Evolutionary conservation across 2,113 vertebrate genomes (phyloP), one percentile per base, ranked within the genome.

Genomic region (Helogale parvula): DNA sequence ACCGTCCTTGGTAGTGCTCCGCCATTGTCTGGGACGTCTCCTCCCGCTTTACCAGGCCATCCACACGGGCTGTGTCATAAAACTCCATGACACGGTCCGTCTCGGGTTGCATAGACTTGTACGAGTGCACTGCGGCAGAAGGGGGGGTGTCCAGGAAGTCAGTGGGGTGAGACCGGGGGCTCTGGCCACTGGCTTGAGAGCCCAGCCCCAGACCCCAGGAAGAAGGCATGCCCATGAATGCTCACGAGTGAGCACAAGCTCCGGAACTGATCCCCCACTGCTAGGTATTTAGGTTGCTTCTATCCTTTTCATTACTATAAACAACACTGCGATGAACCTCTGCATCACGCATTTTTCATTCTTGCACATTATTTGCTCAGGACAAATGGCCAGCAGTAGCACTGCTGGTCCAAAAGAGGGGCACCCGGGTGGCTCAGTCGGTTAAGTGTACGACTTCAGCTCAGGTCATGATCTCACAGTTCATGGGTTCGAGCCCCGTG

Each of bases 31-130:
- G 25, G 2, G 98, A 92, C 0, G 81, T 98, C 96, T 99, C 98
- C 50, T 98, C 95, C 12, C 99, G 98, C 91, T 98, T 98, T 88
- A 98, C 90, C 95, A 99, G 98, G 16, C 98, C 96, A 7, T 99
- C 99, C 0, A 82, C 94, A 0, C 99, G 99, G 0, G 96, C 97
- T 0, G 21, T 33, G 0, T 93, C 90, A 65, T 99, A 99, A 96
- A 99, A 99, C 92, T 99, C 98, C 99, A 99, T 99, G 5, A 98
- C 94, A 0, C 97, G 99, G 91, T 99, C 98, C 0, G 96, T 97
- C 83, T 99, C 99, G 0, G 98, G 98, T 0, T 98, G 98, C 98
- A 98, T 85, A 0, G 94, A 98, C 0, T 11, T 96, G 74, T 99
- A 99, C 0, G 98, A 98, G 98, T 99, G 99, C 87, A 96, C 99